Conservation (phyloP, 2,113 vertebrate genomes). For the Australoheros scitulus region DNA sequence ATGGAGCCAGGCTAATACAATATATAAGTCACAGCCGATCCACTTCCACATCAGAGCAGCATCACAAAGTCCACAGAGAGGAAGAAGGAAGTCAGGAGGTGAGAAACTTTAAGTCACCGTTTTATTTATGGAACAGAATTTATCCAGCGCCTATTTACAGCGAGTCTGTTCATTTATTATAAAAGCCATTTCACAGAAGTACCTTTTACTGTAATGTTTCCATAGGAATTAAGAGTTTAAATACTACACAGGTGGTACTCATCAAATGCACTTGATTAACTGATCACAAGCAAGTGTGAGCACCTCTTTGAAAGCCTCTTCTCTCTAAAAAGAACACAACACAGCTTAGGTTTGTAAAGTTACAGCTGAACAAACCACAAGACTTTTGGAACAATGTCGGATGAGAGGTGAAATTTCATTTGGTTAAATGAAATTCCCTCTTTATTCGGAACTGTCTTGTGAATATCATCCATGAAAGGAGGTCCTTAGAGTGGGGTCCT, state of each 20-base stretch:
- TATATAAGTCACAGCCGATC: slow-evolving; percentile 5
- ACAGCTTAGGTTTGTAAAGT: background rate
- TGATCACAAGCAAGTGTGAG: background rate
- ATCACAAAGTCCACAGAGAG: background rate
- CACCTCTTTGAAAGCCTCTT: background rate
- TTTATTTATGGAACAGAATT: background rate
- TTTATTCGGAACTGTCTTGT: background rate
- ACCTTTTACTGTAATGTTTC: background rate
- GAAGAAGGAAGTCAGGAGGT: background rate
- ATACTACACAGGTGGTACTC: background rate
- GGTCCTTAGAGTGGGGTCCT: too few relatives aligned
- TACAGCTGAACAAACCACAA: background rate
- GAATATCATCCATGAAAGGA: background rate
- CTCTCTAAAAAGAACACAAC: background rate
- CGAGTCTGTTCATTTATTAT: background rate
- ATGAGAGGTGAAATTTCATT: too few relatives aligned
- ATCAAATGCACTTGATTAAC: background rate
- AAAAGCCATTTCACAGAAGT: background rate
- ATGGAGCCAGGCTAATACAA: background rate
- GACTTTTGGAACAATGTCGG: too few relatives aligned
- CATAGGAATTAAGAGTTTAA: background rate
- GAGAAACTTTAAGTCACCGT: background rate
- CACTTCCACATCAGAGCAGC: background rate
- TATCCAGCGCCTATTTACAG: background rate
- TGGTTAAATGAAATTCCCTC: background rate